Evolutionary conservation across 2,888 invertebrate species (phyloP), one percentile per base, ranked within the genome.

Genomic region (Morpho deidamia): DNA sequence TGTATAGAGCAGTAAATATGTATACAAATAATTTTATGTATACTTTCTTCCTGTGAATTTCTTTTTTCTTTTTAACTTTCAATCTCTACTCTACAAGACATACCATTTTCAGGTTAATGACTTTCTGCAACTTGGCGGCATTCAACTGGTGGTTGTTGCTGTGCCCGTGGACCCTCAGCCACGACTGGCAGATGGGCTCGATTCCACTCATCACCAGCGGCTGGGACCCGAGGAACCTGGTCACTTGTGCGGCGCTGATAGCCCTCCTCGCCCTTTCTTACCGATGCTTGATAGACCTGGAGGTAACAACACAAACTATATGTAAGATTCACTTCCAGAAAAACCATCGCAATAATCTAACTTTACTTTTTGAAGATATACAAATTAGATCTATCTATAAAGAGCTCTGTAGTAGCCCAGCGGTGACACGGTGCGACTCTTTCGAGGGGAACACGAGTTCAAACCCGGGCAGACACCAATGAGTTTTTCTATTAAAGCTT

Each of bases 181-280:
- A 96, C 74, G 97, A 97, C 80, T 97, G 96, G 96, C 96, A 96
- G 85, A 95, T 96, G 94, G 95, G 95, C 7, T 96, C 95, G 10
- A 93, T 97, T 58, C 95, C 96, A 14, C 87, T 96, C 57, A 91
- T 97, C 63, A 93, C 94, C 47, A 83, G 79, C 45, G 78, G 72
- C 7, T 81, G 83, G 95, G 96, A 96, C 74, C 87, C 90, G 1
- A 87, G 96, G 66, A 96, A 96, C 79, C 71, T 95, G 54, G 91
- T 94, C 55, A 94, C 96, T 0, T 91, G 92, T 63, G 89, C 93
- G 11, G 93, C 95, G 57, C 90, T 94, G 59, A 90, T 92, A 11
- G 84, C 93, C 7, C 84, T 93, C 48, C 68, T 93, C 33, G 83
- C 93, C 2, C 81, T 94, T 43, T 91, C 91, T 0, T 92, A 92